Base-by-base conservation (phyloP, 2,113 vertebrate species). In the Chroicocephalus ridibundus region DNA sequence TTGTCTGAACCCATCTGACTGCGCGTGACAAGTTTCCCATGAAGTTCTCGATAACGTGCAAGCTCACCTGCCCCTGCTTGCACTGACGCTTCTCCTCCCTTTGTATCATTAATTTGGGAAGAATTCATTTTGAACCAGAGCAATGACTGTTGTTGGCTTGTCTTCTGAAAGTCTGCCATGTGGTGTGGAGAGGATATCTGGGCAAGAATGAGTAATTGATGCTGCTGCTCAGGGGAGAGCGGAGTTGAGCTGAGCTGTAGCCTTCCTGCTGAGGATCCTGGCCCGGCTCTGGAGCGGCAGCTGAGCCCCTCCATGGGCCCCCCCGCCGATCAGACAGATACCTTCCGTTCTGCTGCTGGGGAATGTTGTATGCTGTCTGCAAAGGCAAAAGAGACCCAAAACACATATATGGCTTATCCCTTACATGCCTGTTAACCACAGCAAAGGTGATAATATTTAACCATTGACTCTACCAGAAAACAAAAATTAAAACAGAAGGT, bases 341-440 rank as follows among this genome's bases (percentile, higher is more conserved):
- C 26, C 74, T 64, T 47, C 61, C 71, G 6, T 62, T 68, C 42
- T 16, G 0, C 4, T 26, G 31, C 68, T 55, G 49, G 44, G 68
- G 40, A 44, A 24, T 29, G 47, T 58, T 38, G 26, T 29, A 19
- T 42, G 32, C 74, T 84, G 26, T 42, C 11, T 71, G 81, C 49
- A 17, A 5, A 36, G 40, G 55, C 71, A 38, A 2, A 4, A 36
- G n/a, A 47, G 20, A 49, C 31, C 49, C 49, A 22, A 40, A 40
- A 5, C 34, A 13, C 20, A 0, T 15, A 5, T 1, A 0, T 13
- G 49, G 44, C n/a, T 88, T 47, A 15, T 31, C 68, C 57, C 42
- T 34, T 26, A 3, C 10, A 0, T 9, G 34, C n/a, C 61, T 40
- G 10, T 16, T 46, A 75, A 19, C 27, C 38, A 13, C 77, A 81